Evolutionary conservation across 1,140 invertebrate genomes (phyloP), one percentile per base, ranked within the genome.

Genomic region (Hyles vespertilio): DNA sequence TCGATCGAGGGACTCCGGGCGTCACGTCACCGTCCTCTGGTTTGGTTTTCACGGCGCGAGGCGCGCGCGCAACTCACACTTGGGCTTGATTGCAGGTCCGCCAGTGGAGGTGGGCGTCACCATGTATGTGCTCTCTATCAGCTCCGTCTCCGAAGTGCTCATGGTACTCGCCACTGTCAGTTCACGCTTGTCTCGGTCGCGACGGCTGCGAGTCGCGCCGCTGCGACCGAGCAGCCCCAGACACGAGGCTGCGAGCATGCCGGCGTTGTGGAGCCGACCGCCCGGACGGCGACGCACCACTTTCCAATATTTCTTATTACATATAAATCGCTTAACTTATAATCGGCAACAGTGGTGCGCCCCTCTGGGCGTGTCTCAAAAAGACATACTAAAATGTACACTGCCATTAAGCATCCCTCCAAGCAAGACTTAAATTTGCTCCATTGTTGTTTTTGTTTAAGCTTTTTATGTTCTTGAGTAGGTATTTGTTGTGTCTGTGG

Each of bases 61-160:
- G 65, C 55, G 55, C 67, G 64, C 69, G 64, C 58, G 61, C 10
- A 8, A 77, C 74, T 81, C 69, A 79, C 69, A 56, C 76, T 79
- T 84, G 90, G 90, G 89, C 92, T 92, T 96, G 80, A 83, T 85
- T 96, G 73, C 95, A 97, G 96, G 96, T 95, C 94, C 95, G 87
- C 96, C 97, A 82, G 96, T 98, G 91, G 95, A 97, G 91, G 96
- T 98, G 84, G 96, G 96, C 89, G 96, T 98, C 91, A 98, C 97
- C 91, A 98, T 98, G 95, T 97, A 97, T 93, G 96, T 98, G 91
- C 95, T 98, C 91, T 97, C 96, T 93, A 98, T 99, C 92, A 97
- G 96, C 93, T 98, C 97, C 89, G 96, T 99, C 90, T 98, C 97
- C 89, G 97, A 98, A 94, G 97, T 98, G 89, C 93, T 97, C 91